Percentiles rank a stretch among this genome's conserved stretches.
These are phyloP conservation scores for Ditula angustiorana DNA, from an alignment of 2,888 invertebrate genomes.

Conservation along the genomic window DNA sequence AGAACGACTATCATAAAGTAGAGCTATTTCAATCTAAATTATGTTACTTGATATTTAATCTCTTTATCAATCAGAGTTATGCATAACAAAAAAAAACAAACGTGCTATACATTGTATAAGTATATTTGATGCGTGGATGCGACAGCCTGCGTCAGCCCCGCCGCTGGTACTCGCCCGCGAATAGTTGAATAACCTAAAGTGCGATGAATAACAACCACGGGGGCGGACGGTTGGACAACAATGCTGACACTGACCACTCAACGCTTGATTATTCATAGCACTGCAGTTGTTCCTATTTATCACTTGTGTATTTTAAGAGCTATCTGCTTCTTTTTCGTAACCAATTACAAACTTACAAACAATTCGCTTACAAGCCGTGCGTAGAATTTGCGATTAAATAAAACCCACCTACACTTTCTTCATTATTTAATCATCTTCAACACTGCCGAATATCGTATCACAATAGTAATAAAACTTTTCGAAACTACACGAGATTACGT, in stretches of 20 bases:
- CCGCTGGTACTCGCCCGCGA: constrained; percentile 18
- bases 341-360: too few relatives aligned
- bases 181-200: constrained; percentile 39
- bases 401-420: background rate
- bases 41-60: background rate
- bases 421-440: background rate
- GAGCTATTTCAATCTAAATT: background rate
- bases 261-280: constrained; percentile 22
- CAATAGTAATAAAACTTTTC: constrained; percentile 8
- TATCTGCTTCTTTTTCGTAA: background rate
- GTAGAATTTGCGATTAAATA: background rate
- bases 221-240: constrained; percentile 37
- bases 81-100: constrained; percentile 31
- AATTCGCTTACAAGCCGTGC: too few relatives aligned
- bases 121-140: constrained; percentile 33
- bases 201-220: constrained; percentile 31
- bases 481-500: constrained; percentile 8
- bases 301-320: constrained; percentile 12
- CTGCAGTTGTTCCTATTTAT: constrained; percentile 13
- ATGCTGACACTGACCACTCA: constrained; percentile 32
- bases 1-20: background rate
- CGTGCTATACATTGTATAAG: background rate
- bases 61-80: constrained; percentile 12
- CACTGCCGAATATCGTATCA: background rate
- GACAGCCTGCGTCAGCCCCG: constrained; percentile 33